Conservation (phyloP, 1,140 invertebrate species). For the Hyles euphorbiae region DNA sequence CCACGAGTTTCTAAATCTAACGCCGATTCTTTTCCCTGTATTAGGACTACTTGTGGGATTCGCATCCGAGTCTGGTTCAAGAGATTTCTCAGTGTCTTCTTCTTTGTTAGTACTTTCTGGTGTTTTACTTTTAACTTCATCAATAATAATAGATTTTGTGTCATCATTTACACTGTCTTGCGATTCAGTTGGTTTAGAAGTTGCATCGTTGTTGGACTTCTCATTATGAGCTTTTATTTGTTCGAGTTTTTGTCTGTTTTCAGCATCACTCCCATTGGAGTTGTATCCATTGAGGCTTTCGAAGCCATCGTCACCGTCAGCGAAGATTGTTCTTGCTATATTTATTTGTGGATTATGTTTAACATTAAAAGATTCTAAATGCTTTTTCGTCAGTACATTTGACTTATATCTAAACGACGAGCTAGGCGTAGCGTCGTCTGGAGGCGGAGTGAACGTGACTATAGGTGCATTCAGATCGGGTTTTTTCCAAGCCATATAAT, state of each 20-base stretch:
- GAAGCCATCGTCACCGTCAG: slow-evolving; percentile 87
- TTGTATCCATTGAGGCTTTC: slow-evolving; percentile 90
- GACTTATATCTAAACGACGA: slow-evolving; percentile 50
- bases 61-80: slow-evolving; percentile 52
- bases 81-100: slow-evolving; percentile 57
- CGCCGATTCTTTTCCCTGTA: slow-evolving; percentile 46
- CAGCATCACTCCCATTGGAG: slow-evolving; percentile 80
- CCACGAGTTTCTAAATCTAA: slow-evolving; percentile 64
- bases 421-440: slow-evolving; percentile 39
- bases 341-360: slow-evolving; percentile 40
- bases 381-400: slow-evolving; percentile 63
- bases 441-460: slow-evolving; percentile 61
- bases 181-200: slow-evolving; percentile 8
- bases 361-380: slow-evolving; percentile 61
- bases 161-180: slow-evolving; percentile 9
- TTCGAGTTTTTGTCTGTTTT: slow-evolving; percentile 27
- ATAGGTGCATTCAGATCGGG: slow-evolving; percentile 48
- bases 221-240: slow-evolving; percentile 17
- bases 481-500: slow-evolving; percentile 69
- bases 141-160: slow-evolving; percentile 2
- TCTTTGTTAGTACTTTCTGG: slow-evolving; percentile 16
- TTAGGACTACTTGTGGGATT: slow-evolving; percentile 43
- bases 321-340: slow-evolving; percentile 41
- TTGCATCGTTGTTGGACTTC: slow-evolving; percentile 12
- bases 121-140: slow-evolving; percentile 16